A percentile compares a stretch with the other conserved stretches of the same genome.
Conservation (phyloP, 2,888 invertebrate genomes). For the Pyrrhosoma nymphula region DNA sequence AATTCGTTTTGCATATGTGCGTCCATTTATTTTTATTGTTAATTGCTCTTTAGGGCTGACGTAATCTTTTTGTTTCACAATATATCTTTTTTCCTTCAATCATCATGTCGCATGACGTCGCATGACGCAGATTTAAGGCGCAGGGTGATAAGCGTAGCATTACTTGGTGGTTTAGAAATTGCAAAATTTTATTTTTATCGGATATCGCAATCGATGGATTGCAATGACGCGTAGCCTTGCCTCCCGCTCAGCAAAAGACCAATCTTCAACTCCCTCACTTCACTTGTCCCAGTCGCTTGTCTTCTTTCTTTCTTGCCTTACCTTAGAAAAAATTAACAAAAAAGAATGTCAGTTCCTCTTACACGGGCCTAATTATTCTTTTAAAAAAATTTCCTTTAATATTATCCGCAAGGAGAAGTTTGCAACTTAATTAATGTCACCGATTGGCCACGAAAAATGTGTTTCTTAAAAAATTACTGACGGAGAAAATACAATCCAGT, state of each 20-base stretch:
- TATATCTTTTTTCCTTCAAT: too few species aligned
- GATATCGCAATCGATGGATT: too few species aligned
- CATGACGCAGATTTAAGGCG: too few species aligned
- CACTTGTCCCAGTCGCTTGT: neutral
- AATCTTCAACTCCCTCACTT: neutral
- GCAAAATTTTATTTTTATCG: too few species aligned
- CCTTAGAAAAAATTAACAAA: neutral
- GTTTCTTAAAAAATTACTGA: neutral
- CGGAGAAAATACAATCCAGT: neutral
- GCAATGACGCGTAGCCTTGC: neutral
- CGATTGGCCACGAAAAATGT: neutral
- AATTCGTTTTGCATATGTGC: too few species aligned
- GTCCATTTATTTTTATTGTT: too few species aligned
- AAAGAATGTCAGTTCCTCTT: neutral
- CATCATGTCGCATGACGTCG: too few species aligned
- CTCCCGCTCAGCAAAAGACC: neutral
- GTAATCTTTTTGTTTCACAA: too few species aligned
- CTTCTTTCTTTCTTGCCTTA: neutral
- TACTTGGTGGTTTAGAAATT: too few species aligned
- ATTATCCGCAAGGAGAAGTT: neutral
- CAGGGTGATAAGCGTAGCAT: too few species aligned
- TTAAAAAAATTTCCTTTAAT: neutral
- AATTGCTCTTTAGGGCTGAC: too few species aligned
- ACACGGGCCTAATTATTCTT: neutral
- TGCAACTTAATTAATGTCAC: neutral